A percentile compares a stretch with the other conserved stretches of the same genome.
Evolutionary conservation across 2,797 vertebrate species (phyloP).

Genomic region (Alauda arvensis): DNA sequence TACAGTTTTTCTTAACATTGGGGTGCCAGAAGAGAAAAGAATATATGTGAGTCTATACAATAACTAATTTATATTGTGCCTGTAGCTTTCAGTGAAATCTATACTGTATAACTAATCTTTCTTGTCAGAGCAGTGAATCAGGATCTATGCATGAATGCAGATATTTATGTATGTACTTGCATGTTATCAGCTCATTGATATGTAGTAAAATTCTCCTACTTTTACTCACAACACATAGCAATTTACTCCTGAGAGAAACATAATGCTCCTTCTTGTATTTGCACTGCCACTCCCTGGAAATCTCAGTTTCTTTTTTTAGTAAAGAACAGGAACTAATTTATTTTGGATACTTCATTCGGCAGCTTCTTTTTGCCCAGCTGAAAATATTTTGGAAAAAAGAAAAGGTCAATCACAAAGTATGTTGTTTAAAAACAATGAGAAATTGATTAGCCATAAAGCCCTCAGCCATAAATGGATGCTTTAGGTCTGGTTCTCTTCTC

Average conservation of each 20-base stretch:
- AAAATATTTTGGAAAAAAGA: not conserved
- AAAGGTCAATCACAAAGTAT: not conserved
- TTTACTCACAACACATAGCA: not conserved
- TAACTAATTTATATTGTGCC: not conserved
- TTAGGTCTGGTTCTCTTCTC: not conserved
- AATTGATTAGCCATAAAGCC: not conserved
- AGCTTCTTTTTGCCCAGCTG: not conserved
- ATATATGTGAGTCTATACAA: not conserved
- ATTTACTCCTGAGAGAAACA: not conserved
- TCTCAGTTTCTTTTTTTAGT: not conserved
- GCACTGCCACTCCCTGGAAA: not conserved
- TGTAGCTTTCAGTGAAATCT: not conserved
- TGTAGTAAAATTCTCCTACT: not conserved
- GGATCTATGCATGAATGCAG: not conserved
- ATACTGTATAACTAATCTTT: not conserved
- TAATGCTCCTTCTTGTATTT: not conserved
- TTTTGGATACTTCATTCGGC: not conserved
- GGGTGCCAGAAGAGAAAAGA: not conserved
- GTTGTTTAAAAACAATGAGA: not conserved
- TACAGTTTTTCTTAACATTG: not conserved
- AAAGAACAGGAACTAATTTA: not conserved
- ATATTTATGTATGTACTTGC: not conserved
- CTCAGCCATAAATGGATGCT: not conserved
- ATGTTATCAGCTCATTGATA: not conserved
- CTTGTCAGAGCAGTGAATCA: not conserved